phyloP scores from a whole-genome alignment of 2,113 vertebrate species.

The Gila orcuttii region DNA sequence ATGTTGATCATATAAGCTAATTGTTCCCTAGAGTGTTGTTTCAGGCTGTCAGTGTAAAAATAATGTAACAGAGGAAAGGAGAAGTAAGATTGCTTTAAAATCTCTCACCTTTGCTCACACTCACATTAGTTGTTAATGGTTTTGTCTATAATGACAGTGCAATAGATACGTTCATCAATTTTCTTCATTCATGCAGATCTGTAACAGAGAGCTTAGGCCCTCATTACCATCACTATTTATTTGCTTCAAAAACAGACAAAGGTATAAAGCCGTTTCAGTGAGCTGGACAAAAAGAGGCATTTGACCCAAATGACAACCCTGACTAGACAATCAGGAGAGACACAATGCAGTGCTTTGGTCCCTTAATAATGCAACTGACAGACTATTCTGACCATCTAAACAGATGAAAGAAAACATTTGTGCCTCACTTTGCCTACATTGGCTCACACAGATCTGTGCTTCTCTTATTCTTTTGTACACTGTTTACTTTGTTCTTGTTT shows the following conservation, averaged over 20 bases:
- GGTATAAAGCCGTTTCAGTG: not conserved
- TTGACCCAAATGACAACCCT: slow-evolving; percentile 11
- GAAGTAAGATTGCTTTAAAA: not conserved
- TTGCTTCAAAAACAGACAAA: slow-evolving; percentile 20
- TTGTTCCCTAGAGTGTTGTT: not conserved
- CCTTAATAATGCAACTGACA: not conserved
- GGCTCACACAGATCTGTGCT: not conserved
- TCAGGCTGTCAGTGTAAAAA: not conserved
- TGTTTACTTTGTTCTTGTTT: slow-evolving; percentile 2
- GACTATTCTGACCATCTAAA: not conserved
- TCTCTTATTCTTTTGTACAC: not conserved
- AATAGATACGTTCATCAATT: slow-evolving; percentile 37
- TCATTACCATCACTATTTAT: slow-evolving; percentile 46
- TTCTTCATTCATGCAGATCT: slow-evolving; percentile 15
- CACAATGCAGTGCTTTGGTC: not conserved
- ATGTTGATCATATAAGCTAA: not conserved
- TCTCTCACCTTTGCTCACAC: not conserved
- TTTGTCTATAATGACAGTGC: slow-evolving; percentile 9
- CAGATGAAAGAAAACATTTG: slow-evolving; percentile 2
- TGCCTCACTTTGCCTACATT: not conserved
- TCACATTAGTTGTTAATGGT: not conserved
- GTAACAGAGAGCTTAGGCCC: slow-evolving; percentile 21
- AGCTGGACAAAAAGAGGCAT: slow-evolving; percentile 39
- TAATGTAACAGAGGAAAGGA: not conserved
- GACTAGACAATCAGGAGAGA: not conserved